Evolutionary conservation across 2,797 vertebrate species (phyloP).

Genomic region (Cirrhinus mrigala): DNA sequence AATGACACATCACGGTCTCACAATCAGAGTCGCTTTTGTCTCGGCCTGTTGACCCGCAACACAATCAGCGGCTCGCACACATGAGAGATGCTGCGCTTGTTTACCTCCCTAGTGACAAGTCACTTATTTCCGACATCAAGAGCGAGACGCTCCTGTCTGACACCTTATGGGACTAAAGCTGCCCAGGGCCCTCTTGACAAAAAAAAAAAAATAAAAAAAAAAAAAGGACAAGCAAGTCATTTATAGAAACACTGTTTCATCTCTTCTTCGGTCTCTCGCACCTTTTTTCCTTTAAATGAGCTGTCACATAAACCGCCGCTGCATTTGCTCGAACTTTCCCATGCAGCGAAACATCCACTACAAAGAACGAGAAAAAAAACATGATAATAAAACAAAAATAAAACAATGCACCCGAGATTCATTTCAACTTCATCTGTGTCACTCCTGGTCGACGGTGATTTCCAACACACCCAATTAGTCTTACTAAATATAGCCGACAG

Average conservation of each 20-base stretch:
- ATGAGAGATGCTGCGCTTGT: constrained; percentile 41
- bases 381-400: constrained; percentile 69
- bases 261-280: constrained; percentile 47
- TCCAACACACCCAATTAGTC: constrained; percentile 86
- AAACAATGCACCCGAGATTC: constrained; percentile 76
- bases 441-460: constrained; percentile 77
- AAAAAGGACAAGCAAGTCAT: constrained; percentile 56
- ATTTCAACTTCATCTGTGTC: constrained; percentile 81
- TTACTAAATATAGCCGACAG: constrained; percentile 81
- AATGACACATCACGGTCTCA: constrained; percentile 33
- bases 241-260: constrained; percentile 61
- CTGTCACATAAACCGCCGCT: constrained; percentile 68
- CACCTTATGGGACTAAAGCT: constrained; percentile 54
- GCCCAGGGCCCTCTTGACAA: constrained; percentile 53
- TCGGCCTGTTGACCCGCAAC: constrained; percentile 49
- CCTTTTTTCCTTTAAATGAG: constrained; percentile 70
- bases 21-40: constrained; percentile 35
- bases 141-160: constrained; percentile 36
- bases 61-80: constrained; percentile 42
- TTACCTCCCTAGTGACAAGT: constrained; percentile 59
- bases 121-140: constrained; percentile 39
- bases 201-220: neutral
- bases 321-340: constrained; percentile 70
- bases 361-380: neutral
- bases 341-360: constrained; percentile 55